phyloP scores from a whole-genome alignment of 1,140 invertebrate species.

The Catajapyx aquilonaris region DNA sequence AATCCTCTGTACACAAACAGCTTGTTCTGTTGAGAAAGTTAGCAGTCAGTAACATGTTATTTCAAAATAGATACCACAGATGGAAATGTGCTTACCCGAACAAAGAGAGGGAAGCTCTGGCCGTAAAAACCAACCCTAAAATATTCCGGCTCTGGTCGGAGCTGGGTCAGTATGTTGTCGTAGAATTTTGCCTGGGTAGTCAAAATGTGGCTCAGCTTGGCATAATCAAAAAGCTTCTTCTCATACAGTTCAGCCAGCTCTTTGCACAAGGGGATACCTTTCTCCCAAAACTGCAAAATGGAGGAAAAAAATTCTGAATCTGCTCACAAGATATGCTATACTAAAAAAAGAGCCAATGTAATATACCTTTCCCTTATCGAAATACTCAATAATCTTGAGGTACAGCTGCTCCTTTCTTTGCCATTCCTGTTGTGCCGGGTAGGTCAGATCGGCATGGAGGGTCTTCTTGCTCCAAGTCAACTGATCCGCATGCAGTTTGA shows the following conservation, averaged over 20 bases:
- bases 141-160: constrained; percentile 82
- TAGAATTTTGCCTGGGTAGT: constrained; percentile 72
- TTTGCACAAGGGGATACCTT: constrained; percentile 79
- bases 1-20: constrained; percentile 89
- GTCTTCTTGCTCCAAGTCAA: constrained; percentile 61
- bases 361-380: constrained; percentile 85
- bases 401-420: constrained; percentile 86
- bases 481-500: constrained; percentile 81
- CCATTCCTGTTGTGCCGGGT: constrained; percentile 57
- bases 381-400: constrained; percentile 77
- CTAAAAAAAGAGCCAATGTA: not conserved
- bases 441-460: constrained; percentile 22
- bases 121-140: constrained; percentile 94
- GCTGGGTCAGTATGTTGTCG: constrained; percentile 68
- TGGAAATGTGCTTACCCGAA: constrained; percentile 42
- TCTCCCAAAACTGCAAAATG: constrained; percentile 66
- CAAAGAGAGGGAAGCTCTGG: constrained; percentile 76
- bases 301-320: not conserved
- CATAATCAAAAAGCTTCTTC: constrained; percentile 72
- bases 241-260: constrained; percentile 80
- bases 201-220: constrained; percentile 60
- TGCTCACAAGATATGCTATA: not conserved
- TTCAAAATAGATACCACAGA: constrained; percentile 6
- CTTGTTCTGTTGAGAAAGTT: constrained; percentile 50
- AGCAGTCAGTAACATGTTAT: constrained; percentile 3